Conservation (phyloP, 1,140 invertebrate species). For the Drosophila pruinosa region DNA sequence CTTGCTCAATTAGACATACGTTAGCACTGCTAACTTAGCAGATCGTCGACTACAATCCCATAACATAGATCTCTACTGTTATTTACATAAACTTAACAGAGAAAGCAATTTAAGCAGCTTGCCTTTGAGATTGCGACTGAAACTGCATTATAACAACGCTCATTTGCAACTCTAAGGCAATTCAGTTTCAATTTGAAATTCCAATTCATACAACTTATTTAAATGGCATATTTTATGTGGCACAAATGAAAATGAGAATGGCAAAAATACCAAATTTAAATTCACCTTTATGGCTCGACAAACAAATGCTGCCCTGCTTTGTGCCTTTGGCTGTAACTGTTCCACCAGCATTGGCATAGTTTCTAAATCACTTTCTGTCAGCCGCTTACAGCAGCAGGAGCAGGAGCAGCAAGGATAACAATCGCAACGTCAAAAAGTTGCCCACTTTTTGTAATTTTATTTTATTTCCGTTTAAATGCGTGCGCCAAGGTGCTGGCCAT, state of each 20-base stretch:
- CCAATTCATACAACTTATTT: slow-evolving; percentile 60
- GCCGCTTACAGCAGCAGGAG: slow-evolving; percentile 50
- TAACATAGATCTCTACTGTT: background rate
- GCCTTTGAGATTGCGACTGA: background rate
- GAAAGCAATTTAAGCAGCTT: background rate
- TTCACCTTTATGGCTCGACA: slow-evolving; percentile 70
- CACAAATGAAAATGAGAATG: slow-evolving; percentile 28
- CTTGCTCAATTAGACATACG: background rate
- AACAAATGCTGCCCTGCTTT: slow-evolving; percentile 50
- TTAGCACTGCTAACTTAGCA: background rate
- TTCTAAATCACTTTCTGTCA: slow-evolving; percentile 79
- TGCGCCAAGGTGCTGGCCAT: slow-evolving; percentile 40
- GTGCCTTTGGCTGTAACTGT: slow-evolving; percentile 32
- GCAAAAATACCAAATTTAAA: slow-evolving; percentile 66
- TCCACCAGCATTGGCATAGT: slow-evolving; percentile 57
- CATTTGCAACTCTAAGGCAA: slow-evolving; percentile 31
- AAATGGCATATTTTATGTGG: slow-evolving; percentile 34
- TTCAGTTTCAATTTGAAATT: slow-evolving; percentile 41
- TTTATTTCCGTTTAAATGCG: slow-evolving; percentile 80
- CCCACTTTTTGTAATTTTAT: slow-evolving; percentile 80
- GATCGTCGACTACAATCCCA: too few species aligned
- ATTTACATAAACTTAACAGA: background rate
- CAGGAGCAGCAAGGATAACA: slow-evolving; percentile 61
- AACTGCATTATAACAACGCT: background rate
- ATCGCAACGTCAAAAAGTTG: slow-evolving; percentile 77